Evolutionary conservation across 2,888 invertebrate species (phyloP).

Genomic region (Agriopis marginaria): DNA sequence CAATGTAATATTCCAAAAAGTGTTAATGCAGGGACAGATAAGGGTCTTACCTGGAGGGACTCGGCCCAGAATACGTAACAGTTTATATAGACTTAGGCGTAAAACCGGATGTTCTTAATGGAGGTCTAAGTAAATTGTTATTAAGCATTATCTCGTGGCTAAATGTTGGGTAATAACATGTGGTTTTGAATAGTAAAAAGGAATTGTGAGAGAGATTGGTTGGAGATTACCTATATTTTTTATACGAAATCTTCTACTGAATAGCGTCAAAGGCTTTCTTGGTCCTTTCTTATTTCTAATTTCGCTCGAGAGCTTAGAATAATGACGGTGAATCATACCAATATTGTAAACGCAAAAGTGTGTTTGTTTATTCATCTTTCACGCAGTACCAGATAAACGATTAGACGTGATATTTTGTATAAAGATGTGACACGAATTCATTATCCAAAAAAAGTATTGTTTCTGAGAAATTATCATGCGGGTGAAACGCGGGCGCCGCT

Average conservation of each 20-base stretch:
- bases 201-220: slow-evolving; percentile 22
- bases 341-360: too few species aligned
- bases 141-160: slow-evolving; percentile 41
- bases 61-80: slow-evolving; percentile 22
- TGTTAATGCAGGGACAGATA: slow-evolving; percentile 65
- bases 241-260: neutral
- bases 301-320: too few species aligned
- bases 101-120: slow-evolving; percentile 62
- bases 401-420: too few species aligned
- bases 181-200: slow-evolving; percentile 24
- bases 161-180: slow-evolving; percentile 24
- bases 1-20: slow-evolving; percentile 58
- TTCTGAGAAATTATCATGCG: too few species aligned
- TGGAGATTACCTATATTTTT: slow-evolving; percentile 5
- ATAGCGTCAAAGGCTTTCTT: neutral
- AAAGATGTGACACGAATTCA: too few species aligned
- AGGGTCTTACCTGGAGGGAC: slow-evolving; percentile 58
- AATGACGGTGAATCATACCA: too few species aligned
- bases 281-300: too few species aligned
- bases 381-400: too few species aligned
- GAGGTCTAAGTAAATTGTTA: slow-evolving; percentile 52
- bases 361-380: too few species aligned
- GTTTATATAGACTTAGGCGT: slow-evolving; percentile 43
- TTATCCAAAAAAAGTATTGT: too few species aligned
- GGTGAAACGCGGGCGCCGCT: too few species aligned